Evolutionary conservation across 2,797 vertebrate genomes (phyloP).

Genomic region (Cirrhinus mrigala): DNA sequence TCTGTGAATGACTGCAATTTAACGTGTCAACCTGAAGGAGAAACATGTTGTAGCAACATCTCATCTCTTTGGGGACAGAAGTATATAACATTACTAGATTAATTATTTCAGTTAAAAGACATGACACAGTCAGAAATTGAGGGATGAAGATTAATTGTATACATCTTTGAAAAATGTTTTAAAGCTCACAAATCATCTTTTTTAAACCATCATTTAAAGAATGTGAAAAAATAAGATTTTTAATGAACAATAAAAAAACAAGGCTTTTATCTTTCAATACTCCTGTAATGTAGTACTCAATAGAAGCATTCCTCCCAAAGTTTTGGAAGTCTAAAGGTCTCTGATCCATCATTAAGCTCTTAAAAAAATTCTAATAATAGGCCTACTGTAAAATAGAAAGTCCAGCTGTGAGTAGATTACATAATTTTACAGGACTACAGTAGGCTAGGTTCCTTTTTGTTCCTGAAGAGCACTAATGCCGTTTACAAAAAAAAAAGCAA

Average conservation of each 20-base stretch:
- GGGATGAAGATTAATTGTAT: neutral
- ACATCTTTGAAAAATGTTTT: neutral
- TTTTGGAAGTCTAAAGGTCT: conserved; percentile 29
- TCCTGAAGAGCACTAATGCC: neutral
- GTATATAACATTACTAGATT: neutral
- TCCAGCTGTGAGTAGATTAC: neutral
- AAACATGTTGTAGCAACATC: conserved; percentile 2
- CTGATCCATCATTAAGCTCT: conserved; percentile 7
- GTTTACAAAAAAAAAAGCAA: neutral
- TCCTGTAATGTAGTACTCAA: neutral
- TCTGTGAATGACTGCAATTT: conserved; percentile 3
- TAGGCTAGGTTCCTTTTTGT: neutral
- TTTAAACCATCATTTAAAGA: too few species aligned
- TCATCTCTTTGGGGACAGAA: neutral
- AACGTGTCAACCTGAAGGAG: neutral
- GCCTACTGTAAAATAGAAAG: conserved; percentile 8
- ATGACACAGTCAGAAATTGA: neutral
- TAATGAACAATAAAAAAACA: neutral
- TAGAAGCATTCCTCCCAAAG: neutral
- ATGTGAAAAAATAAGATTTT: neutral
- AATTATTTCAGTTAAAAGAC: neutral
- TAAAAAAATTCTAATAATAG: neutral
- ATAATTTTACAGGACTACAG: neutral
- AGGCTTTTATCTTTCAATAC: neutral
- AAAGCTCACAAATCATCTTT: neutral